phyloP scores from a whole-genome alignment of 2,113 vertebrate species.

The Cebidichthys violaceus region DNA sequence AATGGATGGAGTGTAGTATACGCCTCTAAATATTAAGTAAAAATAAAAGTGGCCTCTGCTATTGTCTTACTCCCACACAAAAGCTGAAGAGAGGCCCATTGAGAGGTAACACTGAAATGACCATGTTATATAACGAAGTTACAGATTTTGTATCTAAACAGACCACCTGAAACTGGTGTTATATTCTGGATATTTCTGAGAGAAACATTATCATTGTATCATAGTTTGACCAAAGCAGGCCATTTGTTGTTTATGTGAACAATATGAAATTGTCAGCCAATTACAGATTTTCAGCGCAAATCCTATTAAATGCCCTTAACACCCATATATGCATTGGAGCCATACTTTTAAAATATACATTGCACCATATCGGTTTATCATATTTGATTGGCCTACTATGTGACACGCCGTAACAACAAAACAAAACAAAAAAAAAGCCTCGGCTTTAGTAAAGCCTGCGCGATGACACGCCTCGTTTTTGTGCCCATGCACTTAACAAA shows the following conservation, averaged over 20 bases:
- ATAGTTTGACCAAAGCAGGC: neutral
- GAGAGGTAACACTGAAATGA: neutral
- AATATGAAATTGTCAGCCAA: neutral
- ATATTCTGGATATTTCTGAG: neutral
- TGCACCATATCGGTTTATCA: neutral
- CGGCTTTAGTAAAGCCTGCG: conserved; percentile 27
- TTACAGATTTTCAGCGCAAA: neutral
- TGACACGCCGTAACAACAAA: conserved; percentile 10
- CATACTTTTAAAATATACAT: conserved; percentile 6
- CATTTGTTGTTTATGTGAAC: neutral
- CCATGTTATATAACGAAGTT: neutral
- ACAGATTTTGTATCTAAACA: neutral
- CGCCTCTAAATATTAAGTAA: neutral
- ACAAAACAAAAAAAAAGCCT: neutral
- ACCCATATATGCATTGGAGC: neutral
- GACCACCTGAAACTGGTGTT: neutral
- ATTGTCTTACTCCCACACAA: neutral
- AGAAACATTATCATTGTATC: neutral
- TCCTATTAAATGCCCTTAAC: neutral
- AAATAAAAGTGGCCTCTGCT: neutral
- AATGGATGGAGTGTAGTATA: neutral
- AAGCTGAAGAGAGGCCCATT: rapidly evolving
- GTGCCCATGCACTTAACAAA: conserved; percentile 64
- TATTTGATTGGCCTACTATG: conserved; percentile 36
- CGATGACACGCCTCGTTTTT: conserved; percentile 47